Evolutionary conservation across 2,113 vertebrate genomes (phyloP).

Genomic region (Erpornis zantholeuca): DNA sequence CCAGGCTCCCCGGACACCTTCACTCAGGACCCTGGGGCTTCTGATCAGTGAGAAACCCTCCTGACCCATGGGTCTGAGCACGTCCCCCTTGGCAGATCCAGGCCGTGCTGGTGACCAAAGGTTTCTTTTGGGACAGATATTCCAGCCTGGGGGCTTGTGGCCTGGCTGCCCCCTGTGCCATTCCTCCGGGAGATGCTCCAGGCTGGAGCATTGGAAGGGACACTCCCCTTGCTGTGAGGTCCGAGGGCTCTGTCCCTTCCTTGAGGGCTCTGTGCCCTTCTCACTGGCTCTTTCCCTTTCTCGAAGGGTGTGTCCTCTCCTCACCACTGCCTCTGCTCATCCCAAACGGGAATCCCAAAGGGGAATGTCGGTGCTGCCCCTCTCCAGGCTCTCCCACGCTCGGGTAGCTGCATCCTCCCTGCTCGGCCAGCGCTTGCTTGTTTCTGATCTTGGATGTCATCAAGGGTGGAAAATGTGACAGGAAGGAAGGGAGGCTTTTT

Average conservation of each 20-base stretch:
- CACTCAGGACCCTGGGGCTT: background rate
- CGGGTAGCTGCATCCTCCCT: background rate
- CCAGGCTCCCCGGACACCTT: fast-evolving
- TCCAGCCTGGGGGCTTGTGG: background rate
- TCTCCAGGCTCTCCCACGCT: background rate
- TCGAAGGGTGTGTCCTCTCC: background rate
- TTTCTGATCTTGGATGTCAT: constrained; percentile 57
- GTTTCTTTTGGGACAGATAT: background rate
- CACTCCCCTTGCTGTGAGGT: background rate
- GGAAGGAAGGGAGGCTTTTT: constrained; percentile 68
- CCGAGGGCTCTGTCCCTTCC: background rate
- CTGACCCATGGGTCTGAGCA: background rate
- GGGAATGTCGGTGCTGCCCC: fast-evolving
- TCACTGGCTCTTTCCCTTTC: background rate
- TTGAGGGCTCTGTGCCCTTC: background rate
- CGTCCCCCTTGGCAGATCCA: fast-evolving
- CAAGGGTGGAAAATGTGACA: constrained; percentile 66
- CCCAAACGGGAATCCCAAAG: background rate
- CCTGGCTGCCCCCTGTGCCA: background rate
- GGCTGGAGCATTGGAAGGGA: background rate
- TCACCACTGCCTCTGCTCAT: fast-evolving
- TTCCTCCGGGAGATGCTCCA: background rate
- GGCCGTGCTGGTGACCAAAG: fast-evolving
- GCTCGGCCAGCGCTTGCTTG: background rate
- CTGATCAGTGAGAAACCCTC: background rate